These are phyloP conservation scores for Scleropages formosus DNA, from an alignment of 2,797 vertebrate species.

Conservation along the genomic window DNA sequence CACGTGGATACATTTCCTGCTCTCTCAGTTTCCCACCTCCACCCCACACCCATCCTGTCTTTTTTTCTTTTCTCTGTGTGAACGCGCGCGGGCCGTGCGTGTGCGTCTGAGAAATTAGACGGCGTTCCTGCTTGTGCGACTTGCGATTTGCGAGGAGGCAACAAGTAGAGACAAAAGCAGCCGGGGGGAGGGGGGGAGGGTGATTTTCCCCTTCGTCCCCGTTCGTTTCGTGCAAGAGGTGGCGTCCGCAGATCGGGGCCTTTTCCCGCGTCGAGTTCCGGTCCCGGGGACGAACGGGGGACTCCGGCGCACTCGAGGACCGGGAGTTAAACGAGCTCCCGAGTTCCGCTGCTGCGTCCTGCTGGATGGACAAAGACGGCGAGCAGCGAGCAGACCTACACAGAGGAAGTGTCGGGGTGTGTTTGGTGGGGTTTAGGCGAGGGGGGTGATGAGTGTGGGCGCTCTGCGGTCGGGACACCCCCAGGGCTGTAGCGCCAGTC, in stretches of 20 bases:
- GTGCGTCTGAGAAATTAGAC: not conserved
- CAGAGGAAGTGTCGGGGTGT: not conserved
- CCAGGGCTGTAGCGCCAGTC: constrained; percentile 5
- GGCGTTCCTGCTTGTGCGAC: too few relatives aligned
- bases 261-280: not conserved
- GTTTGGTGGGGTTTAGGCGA: not conserved
- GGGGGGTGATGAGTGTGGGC: not conserved
- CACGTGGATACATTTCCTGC: not conserved
- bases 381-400: constrained; percentile 22
- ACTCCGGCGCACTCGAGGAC: not conserved
- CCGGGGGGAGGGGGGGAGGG: not conserved
- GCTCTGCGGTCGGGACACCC: constrained; percentile 12
- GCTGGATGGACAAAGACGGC: constrained; percentile 5
- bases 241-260: not conserved
- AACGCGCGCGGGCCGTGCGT: not conserved
- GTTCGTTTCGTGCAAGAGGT: not conserved
- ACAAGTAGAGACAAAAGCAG: not conserved
- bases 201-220: not conserved
- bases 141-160: too few relatives aligned
- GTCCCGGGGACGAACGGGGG: not conserved
- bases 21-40: not conserved
- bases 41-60: not conserved
- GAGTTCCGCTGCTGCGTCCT: not conserved
- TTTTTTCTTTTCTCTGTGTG: not conserved
- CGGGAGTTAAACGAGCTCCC: constrained; percentile 10